phyloP scores from a whole-genome alignment of 1,140 invertebrate species.

The Dendroctonus ponderosae region DNA sequence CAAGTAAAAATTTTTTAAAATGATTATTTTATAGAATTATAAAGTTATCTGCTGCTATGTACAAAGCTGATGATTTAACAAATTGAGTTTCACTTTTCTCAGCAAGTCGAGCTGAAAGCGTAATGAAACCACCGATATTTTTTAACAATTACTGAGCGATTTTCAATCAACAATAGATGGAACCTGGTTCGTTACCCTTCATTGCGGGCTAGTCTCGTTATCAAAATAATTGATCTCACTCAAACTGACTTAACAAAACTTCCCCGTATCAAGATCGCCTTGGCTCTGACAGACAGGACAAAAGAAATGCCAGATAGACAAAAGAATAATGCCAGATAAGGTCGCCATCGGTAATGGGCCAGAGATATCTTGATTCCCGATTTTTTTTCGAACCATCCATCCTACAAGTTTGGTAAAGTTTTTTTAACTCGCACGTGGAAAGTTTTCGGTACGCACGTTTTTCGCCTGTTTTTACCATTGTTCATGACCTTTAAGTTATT shows the following conservation, averaged over 20 bases:
- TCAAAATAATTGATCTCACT: conserved; percentile 25
- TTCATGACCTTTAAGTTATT: no score
- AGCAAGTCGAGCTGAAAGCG: no score
- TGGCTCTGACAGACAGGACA: conserved; percentile 28
- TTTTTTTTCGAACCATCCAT: conserved; percentile 12
- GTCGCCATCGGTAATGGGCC: conserved; percentile 21
- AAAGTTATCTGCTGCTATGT: no score
- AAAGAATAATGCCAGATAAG: conserved; percentile 24
- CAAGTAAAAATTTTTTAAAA: no score
- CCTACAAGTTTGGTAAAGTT: conserved; percentile 3
- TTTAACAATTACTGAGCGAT: no score
- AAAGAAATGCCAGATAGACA: conserved; percentile 26
- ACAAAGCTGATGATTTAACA: no score
- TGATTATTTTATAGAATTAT: no score
- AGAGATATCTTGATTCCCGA: conserved; percentile 17
- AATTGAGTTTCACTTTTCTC: no score
- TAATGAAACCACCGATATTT: no score
- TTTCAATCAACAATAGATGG: no score
- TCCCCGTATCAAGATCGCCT: conserved; percentile 29
- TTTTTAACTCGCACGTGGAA: background rate
- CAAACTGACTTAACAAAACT: conserved; percentile 20
- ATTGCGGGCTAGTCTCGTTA: background rate
- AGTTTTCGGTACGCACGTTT: background rate
- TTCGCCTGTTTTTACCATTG: no score
- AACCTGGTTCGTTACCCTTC: background rate